Percentiles rank a stretch among this genome's conserved stretches.
Evolutionary conservation across 2,113 vertebrate genomes (phyloP).

Genomic region (Elephantulus edwardii): DNA sequence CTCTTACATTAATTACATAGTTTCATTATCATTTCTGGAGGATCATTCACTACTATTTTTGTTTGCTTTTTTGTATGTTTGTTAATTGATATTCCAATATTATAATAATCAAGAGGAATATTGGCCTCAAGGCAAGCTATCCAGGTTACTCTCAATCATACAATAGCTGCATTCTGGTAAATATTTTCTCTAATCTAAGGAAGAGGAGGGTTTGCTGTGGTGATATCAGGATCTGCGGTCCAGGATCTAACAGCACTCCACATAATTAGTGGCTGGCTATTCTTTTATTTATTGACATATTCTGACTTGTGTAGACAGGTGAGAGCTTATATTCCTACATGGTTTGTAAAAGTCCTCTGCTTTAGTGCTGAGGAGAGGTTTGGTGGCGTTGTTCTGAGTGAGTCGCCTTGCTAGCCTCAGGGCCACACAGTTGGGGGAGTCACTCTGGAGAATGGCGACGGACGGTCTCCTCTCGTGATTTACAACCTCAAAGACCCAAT

Average conservation of each 20-base stretch:
- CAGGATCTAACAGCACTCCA: too few species aligned
- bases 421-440: too few species aligned
- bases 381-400: too few species aligned
- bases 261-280: too few species aligned
- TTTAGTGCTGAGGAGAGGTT: neutral
- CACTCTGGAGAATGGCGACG: too few species aligned
- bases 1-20: neutral
- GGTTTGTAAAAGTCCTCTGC: neutral
- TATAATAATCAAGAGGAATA: neutral
- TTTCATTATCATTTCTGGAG: neutral
- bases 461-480: too few species aligned
- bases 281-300: neutral
- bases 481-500: too few species aligned
- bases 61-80: neutral
- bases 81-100: neutral
- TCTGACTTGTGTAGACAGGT: neutral
- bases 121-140: neutral
- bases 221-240: too few species aligned
- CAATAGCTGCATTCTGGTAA: neutral
- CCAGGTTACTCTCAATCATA: neutral
- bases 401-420: too few species aligned
- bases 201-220: neutral
- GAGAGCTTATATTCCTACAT: neutral
- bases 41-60: neutral
- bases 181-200: neutral